These are phyloP conservation scores for Watersipora subatra DNA, from an alignment of 1,140 invertebrate species.

Conservation along the genomic window DNA sequence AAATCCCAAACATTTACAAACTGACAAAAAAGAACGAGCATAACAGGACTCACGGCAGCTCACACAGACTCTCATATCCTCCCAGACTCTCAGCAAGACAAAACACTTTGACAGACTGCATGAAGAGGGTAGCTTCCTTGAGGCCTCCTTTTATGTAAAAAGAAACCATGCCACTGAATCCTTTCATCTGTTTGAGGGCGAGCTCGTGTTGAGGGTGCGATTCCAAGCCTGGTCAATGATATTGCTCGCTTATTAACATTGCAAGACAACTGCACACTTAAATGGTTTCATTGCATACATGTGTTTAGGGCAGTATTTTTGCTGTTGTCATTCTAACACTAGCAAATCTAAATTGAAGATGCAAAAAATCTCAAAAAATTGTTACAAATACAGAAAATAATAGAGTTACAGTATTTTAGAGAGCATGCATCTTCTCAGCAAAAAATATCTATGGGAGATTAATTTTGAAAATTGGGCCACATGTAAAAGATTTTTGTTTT, in stretches of 20 bases:
- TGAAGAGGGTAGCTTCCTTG: constrained; percentile 61
- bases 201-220: constrained; percentile 82
- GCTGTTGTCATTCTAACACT: too few relatives aligned
- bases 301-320: too few relatives aligned
- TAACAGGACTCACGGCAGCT: constrained; percentile 43
- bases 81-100: constrained; percentile 87
- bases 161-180: constrained; percentile 76
- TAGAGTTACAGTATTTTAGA: too few relatives aligned
- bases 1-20: too few relatives aligned
- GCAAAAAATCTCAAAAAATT: too few relatives aligned
- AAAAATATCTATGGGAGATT: too few relatives aligned
- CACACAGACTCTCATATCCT: constrained; percentile 77
- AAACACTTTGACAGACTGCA: constrained; percentile 44
- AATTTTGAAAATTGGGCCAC: too few relatives aligned
- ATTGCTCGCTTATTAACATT: constrained; percentile 7
- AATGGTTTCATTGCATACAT: neutral
- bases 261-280: neutral
- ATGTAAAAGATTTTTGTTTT: too few relatives aligned
- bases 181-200: constrained; percentile 65
- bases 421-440: too few relatives aligned
- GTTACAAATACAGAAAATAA: too few relatives aligned
- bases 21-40: too few relatives aligned
- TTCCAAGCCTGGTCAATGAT: constrained; percentile 52
- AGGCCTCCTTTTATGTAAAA: constrained; percentile 47
- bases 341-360: too few relatives aligned